Evolutionary conservation across 2,113 vertebrate species (phyloP), one percentile per base, ranked within the genome.

Genomic region (Anguilla rostrata): DNA sequence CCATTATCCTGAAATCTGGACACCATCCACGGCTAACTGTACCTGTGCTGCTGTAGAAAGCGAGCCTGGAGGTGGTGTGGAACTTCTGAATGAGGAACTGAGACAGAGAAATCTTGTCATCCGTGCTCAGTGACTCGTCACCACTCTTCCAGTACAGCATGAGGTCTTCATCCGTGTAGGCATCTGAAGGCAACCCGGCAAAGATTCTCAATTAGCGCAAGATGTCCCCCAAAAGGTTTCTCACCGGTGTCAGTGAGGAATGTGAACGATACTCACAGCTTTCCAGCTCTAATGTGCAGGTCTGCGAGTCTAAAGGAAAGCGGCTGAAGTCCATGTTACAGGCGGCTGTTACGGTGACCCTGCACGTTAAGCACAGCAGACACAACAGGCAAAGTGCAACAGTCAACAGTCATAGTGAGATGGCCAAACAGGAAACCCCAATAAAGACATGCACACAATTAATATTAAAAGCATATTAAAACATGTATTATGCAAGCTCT

Each of bases 261-360:
- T 4, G 46, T 60, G 34, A 26, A 66, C 16, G 53, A 49, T 43
- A 97, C 98, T 22, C 93, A 99, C 98, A 99, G 94, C 98, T 99
- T 93, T 99, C 98, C 86, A 99, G 93, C 94, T 99, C 98, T 93
- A 99, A 89, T 0, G 97, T 97, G 89, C 98, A 99, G 0, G 97
- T 99, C 95, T 99, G 98, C 0, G 98, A 96, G 92, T 99, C 98
- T 93, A 99, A 88, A n/a, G 98, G 98, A 85, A 99, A 99, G 41
- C 92, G 96, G 83, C 97, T 99, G 94, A 99, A 98, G 93, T 99
- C 98, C 98, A 99, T 99, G 93, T 98, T 99, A 91, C 98, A 99
- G 84, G 98, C 98, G 53, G 98, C 97, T 11, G 98, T 99, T 75
- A 99, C 98, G 0, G 98, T 99, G 88, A 99, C 95, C 94, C 98